Base-by-base conservation (phyloP, 2,113 vertebrate genomes). In the Leptosomus discolor region DNA sequence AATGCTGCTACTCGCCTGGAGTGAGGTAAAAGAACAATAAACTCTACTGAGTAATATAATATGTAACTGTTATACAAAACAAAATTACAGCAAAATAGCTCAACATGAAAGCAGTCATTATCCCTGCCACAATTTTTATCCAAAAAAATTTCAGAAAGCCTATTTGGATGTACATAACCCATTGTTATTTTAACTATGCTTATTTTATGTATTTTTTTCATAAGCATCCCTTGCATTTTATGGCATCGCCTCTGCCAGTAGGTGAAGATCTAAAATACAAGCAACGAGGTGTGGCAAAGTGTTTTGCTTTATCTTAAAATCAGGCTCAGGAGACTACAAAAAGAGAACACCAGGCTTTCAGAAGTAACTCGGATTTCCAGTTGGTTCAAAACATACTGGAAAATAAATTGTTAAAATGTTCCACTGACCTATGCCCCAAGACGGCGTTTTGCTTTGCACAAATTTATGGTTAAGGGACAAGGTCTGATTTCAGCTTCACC, bases 1-100 rank as follows among this genome's bases (percentile, higher is more conserved):
- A 86, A 95, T 79, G 96, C 92, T 97, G 92, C 92, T 96, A 87
- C 92, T 95, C 77, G 85, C 95, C 96, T 96, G 95, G 56, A 93
- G 95, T 73, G 96, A 92, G 94, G 94, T 75, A 89, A 68, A 82
- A 96, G 92, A 96, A 97, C 92, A 97, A 98, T 97, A 98, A 98
- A 98, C 96, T 97, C 84, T 63, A 81, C 86, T 27, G 68, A 94
- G 92, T 74, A 91, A 97, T 82, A 50, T 75, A 95, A 96, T 87
- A 91, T 43, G 84, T 15, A 80, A 61, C 93, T 88, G 88, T 61
- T 95, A 45, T 16, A 78, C 87, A 83, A 92, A 95, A 92, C 76
- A 94, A 69, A 92, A 92, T 71, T 46, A 80, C 30, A 71, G 92
- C 70, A 93, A 81, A 83, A 92, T 17, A 94, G 90, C 82, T 83